Base-by-base conservation (phyloP, 2,113 vertebrate species). In the Miniopterus natalensis region DNA sequence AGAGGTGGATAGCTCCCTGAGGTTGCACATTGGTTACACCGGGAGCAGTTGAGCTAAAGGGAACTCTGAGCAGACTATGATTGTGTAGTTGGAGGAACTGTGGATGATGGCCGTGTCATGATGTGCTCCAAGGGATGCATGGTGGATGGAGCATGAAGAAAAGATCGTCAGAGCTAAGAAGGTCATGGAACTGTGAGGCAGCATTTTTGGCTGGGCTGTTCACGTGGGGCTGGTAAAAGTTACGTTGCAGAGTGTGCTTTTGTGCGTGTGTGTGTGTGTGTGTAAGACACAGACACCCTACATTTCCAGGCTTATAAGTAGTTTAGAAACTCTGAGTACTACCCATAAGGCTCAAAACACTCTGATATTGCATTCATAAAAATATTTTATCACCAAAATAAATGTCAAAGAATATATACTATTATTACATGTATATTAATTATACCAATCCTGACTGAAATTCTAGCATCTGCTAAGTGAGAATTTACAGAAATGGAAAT, bases 341-440 rank as follows among this genome's bases (percentile, higher is more conserved):
- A 57, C 78, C 36, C 71, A 42, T 21, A 53, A 68, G 14, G 18
- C 66, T 85, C n/a, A 40, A 81, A 51, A 55, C 13, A 73, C 27
- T 70, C 71, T 55, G 27, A 17, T 61, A 45, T 27, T 88, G 21
- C n/a, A 49, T 88, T 87, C 49, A 55, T 5, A 66, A 86, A 15
- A 87, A 61, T 49, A 87, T 47, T 74, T 90, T 87, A 80, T 71
- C 18, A 61, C 4, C n/a, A 63, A 78, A 59, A 63, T 51, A 51
- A 83, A 59, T 77, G 31, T 21, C 9, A 42, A 83, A 47, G 10
- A 29, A 40, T 65, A 83, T 25, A 89, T 68, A n/a, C 17, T 27
- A 70, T 83, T 83, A 53, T 13, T 57, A 53, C 13, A 47, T 40
- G 17, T 49, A 25, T 92, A 31, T 53, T 74, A 51, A 31, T 84